Evolutionary conservation across 2,113 vertebrate genomes (phyloP).

Genomic region (Chionodraco myersi): DNA sequence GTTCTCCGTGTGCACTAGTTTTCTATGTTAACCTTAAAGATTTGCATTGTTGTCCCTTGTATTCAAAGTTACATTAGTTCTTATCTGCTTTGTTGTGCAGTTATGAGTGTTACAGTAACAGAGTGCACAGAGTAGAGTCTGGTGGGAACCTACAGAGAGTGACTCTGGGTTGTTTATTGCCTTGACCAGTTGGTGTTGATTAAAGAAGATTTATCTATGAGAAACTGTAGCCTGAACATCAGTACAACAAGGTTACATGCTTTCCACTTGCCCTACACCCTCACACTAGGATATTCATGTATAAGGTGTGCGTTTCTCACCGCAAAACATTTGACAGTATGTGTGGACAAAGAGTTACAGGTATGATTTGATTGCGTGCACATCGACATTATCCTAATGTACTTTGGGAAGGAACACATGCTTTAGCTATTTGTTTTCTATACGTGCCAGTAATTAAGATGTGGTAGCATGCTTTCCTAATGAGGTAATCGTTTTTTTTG

Average conservation of each 20-base stretch:
- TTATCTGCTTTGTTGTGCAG: too few species aligned
- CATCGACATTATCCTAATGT: slow-evolving; percentile 15
- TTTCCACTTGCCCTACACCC: background rate
- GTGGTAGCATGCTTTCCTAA: slow-evolving; percentile 19
- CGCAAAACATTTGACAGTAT: background rate
- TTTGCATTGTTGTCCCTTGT: too few species aligned
- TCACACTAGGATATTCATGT: too few species aligned
- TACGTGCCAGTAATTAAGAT: background rate
- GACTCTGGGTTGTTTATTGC: background rate
- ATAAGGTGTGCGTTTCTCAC: background rate
- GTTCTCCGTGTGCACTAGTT: too few species aligned
- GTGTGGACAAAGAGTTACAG: slow-evolving; percentile 12
- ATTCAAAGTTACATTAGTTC: too few species aligned
- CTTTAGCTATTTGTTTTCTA: background rate
- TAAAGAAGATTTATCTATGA: background rate
- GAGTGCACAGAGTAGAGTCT: too few species aligned
- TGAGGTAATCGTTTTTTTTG: slow-evolving; percentile 40
- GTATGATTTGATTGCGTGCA: background rate
- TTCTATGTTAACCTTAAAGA: too few species aligned
- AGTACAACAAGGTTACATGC: background rate
- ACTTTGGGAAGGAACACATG: slow-evolving; percentile 6
- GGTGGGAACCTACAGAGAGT: too few species aligned
- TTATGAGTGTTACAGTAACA: too few species aligned
- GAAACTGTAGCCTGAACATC: background rate
- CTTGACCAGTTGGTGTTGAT: background rate